Conservation (phyloP, 2,113 vertebrate genomes). For the Paralichthys olivaceus region DNA sequence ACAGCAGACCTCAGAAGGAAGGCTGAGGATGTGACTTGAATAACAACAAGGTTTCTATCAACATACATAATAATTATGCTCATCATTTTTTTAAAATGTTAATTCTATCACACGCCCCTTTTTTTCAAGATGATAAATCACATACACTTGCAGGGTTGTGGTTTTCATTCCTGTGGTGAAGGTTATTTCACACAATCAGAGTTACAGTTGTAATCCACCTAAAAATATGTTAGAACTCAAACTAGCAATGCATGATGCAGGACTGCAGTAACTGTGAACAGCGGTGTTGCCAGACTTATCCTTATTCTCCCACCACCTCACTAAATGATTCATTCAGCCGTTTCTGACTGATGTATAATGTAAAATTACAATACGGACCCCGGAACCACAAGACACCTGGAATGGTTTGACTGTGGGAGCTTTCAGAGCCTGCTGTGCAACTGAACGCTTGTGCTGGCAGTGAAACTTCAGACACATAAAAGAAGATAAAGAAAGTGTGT, state of each 20-base stretch:
- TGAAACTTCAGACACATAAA: not conserved
- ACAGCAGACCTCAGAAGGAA: constrained; percentile 27
- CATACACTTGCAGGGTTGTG: not conserved
- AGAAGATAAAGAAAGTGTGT: not conserved
- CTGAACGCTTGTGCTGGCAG: not conserved
- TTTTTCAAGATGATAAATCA: not conserved
- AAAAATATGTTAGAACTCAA: too few relatives aligned
- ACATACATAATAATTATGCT: not conserved
- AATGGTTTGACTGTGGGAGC: not conserved
- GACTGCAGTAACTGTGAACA: not conserved
- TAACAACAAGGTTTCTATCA: constrained; percentile 16
- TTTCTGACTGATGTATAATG: constrained; percentile 2
- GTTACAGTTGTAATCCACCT: too few relatives aligned
- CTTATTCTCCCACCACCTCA: not conserved
- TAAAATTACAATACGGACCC: not conserved
- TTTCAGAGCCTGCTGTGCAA: not conserved
- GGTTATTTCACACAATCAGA: too few relatives aligned
- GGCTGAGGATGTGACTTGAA: constrained; percentile 34
- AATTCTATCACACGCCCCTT: not conserved
- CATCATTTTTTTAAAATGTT: not conserved
- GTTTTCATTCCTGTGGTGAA: not conserved
- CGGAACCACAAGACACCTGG: not conserved
- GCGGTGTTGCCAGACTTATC: not conserved
- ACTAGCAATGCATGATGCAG: not conserved
- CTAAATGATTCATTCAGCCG: not conserved